phyloP scores from a whole-genome alignment of 2,113 vertebrate genomes.

The Excalfactoria chinensis region DNA sequence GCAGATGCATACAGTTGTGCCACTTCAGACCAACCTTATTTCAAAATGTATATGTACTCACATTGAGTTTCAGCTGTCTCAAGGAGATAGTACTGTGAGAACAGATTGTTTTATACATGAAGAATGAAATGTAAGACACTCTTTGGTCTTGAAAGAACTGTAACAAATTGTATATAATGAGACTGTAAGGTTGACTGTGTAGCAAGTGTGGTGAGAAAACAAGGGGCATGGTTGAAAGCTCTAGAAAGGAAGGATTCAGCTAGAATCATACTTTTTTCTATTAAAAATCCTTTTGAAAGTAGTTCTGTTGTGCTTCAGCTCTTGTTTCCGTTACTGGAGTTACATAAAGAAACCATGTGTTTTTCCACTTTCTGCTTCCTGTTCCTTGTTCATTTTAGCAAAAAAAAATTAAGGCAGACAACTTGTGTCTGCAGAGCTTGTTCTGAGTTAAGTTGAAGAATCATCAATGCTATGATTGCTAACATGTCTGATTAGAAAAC shows the following conservation, averaged over 20 bases:
- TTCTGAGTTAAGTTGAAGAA: not conserved
- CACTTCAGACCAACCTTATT: not conserved
- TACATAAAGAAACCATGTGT: not conserved
- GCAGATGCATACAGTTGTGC: not conserved
- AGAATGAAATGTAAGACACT: not conserved
- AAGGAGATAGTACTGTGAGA: not conserved
- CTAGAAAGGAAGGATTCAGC: not conserved
- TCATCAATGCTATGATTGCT: not conserved
- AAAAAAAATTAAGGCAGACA: not conserved
- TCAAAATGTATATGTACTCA: not conserved
- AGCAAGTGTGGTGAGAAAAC: not conserved
- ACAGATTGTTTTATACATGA: not conserved
- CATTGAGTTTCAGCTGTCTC: not conserved
- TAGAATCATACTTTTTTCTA: not conserved
- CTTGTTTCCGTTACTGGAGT: not conserved
- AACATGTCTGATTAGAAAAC: not conserved
- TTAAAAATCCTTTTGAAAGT: not conserved
- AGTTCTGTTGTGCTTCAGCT: fast-evolving
- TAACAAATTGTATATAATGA: fast-evolving
- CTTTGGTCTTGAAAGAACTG: not conserved
- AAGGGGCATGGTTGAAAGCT: not conserved
- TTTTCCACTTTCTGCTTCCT: not conserved
- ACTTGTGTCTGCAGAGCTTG: not conserved
- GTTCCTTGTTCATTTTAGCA: not conserved
- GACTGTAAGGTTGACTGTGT: fast-evolving